Evolutionary conservation across 2,888 invertebrate species (phyloP).

Genomic region (Dione vanillae): DNA sequence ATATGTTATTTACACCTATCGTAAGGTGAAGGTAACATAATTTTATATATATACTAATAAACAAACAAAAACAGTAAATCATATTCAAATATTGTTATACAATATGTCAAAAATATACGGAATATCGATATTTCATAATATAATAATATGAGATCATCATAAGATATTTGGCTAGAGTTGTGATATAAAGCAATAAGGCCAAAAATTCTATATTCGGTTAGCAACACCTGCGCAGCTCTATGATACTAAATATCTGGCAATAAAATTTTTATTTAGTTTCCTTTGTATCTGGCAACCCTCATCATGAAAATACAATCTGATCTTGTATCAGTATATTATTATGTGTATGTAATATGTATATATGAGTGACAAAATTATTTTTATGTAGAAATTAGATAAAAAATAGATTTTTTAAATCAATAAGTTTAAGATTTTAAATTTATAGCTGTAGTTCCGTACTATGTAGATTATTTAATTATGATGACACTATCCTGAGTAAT

Average conservation of each 20-base stretch:
- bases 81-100: neutral
- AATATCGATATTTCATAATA: neutral
- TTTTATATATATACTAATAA: no score
- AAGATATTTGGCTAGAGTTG: neutral
- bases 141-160: constrained; percentile 8
- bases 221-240: constrained; percentile 16
- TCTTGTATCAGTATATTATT: neutral
- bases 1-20: no score
- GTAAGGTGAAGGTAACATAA: no score
- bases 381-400: no score
- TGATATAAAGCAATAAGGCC: constrained; percentile 20
- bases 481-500: no score
- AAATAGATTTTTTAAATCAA: no score
- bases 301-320: neutral
- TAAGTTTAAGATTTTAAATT: no score
- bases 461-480: no score
- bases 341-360: no score
- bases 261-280: constrained; percentile 15
- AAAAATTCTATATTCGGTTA: constrained; percentile 2
- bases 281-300: constrained; percentile 1
- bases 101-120: neutral
- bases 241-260: constrained; percentile 14
- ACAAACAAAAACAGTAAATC: no score
- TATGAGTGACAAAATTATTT: no score
- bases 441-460: no score